Percentiles rank a stretch among this genome's conserved stretches.
These are phyloP conservation scores for Trochalopteron elliotii DNA, from an alignment of 2,113 vertebrate genomes.

Conservation along the genomic window DNA sequence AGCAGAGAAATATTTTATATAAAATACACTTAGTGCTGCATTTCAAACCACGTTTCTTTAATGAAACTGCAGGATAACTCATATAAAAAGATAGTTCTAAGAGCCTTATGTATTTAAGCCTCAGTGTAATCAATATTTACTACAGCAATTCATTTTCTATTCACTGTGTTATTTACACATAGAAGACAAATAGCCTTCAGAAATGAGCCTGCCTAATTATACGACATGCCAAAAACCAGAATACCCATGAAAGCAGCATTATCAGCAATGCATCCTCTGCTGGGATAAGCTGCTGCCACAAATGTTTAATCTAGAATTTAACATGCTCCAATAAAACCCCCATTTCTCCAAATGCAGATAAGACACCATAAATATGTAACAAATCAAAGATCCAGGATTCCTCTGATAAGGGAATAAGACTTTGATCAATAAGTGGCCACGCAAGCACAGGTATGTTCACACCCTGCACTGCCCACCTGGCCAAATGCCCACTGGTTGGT, in stretches of 20 bases:
- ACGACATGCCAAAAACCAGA: not conserved
- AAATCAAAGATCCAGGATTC: not conserved
- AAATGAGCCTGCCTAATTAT: constrained; percentile 7
- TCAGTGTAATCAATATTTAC: constrained; percentile 8
- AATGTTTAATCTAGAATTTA: not conserved
- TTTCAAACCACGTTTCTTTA: not conserved
- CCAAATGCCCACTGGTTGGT: not conserved
- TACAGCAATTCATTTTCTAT: not conserved
- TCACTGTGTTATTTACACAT: not conserved
- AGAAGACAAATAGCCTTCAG: not conserved
- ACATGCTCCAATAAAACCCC: not conserved
- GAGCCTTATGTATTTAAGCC: not conserved
- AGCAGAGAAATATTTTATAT: not conserved
- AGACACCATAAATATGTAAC: not conserved
- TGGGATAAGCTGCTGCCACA: not conserved
- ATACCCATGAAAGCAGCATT: not conserved
- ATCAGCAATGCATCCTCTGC: not conserved
- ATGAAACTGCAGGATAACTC: not conserved
- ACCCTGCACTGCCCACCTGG: not conserved
- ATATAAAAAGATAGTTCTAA: not conserved
- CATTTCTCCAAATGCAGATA: not conserved
- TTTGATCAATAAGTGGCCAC: not conserved
- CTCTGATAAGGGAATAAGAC: not conserved
- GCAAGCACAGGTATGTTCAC: fast-evolving
- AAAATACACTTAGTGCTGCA: not conserved